phyloP scores from a whole-genome alignment of 2,888 invertebrate genomes.

The Drosophila mettleri region DNA sequence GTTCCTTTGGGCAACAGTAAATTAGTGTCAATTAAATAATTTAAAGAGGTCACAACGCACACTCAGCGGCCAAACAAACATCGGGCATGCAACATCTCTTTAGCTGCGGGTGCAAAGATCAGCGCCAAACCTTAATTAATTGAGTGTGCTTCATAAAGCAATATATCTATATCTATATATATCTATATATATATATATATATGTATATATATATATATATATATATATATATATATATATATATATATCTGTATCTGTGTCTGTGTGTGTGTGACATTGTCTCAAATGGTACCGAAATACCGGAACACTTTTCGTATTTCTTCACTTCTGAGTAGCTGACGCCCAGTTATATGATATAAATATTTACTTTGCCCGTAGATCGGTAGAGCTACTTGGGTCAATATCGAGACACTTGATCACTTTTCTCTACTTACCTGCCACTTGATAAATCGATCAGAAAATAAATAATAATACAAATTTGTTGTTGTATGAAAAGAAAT shows the following conservation, averaged over 20 bases:
- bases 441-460: neutral
- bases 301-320: slow-evolving; percentile 36
- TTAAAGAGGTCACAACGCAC: slow-evolving; percentile 83
- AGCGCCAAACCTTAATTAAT: slow-evolving; percentile 77
- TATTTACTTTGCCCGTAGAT: neutral
- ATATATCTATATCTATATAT: neutral
- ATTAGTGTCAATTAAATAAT: slow-evolving; percentile 85
- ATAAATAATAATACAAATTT: too few species aligned
- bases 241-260: neutral
- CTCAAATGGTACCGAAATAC: slow-evolving; percentile 21
- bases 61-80: slow-evolving; percentile 9
- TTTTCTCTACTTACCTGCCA: neutral
- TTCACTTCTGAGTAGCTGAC: slow-evolving; percentile 32
- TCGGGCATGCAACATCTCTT: slow-evolving; percentile 33
- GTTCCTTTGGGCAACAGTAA: slow-evolving; percentile 72
- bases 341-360: slow-evolving; percentile 22
- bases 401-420: neutral
- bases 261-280: slow-evolving; percentile 16
- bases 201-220: slow-evolving; percentile 4
- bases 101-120: slow-evolving; percentile 79
- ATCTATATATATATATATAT: slow-evolving; percentile 3
- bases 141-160: slow-evolving; percentile 53
- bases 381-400: neutral
- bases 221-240: neutral
- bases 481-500: too few species aligned